These are phyloP conservation scores for Centropristis striata DNA, from an alignment of 2,113 vertebrate species.

Conservation along the genomic window DNA sequence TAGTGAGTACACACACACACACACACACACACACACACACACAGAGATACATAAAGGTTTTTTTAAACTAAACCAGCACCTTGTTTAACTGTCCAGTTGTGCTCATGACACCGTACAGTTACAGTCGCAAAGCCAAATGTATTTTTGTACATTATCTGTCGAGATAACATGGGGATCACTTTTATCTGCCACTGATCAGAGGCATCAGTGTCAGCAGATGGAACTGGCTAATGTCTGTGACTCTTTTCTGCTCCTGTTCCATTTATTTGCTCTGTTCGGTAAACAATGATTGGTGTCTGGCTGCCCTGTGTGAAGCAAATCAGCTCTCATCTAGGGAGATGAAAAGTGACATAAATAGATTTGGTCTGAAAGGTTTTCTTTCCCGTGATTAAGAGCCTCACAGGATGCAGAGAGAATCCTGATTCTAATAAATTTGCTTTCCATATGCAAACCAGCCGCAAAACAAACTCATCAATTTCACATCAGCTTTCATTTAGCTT, in stretches of 20 bases:
- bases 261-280: slow-evolving; percentile 32
- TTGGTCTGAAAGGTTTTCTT: slow-evolving; percentile 71
- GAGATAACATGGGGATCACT: slow-evolving; percentile 2
- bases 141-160: slow-evolving; percentile 16
- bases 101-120: neutral
- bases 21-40: too few species aligned
- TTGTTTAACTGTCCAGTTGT: slow-evolving; percentile 9
- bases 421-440: slow-evolving; percentile 66
- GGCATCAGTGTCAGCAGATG: slow-evolving; percentile 32
- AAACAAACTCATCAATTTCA: slow-evolving; percentile 78
- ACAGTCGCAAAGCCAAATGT: neutral
- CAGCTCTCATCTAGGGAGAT: slow-evolving; percentile 56
- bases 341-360: slow-evolving; percentile 70
- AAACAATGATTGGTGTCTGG: slow-evolving; percentile 52
- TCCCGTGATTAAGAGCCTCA: slow-evolving; percentile 61
- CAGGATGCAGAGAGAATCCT: slow-evolving; percentile 52
- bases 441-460: slow-evolving; percentile 69
- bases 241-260: slow-evolving; percentile 14
- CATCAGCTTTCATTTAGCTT: slow-evolving; percentile 76
- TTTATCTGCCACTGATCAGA: slow-evolving; percentile 29
- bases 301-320: slow-evolving; percentile 48
- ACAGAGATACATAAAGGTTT: too few species aligned
- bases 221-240: slow-evolving; percentile 9
- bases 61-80: neutral
- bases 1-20: too few species aligned